Base-by-base conservation (phyloP, 2,888 invertebrate genomes). In the Folsomia manolachei region DNA sequence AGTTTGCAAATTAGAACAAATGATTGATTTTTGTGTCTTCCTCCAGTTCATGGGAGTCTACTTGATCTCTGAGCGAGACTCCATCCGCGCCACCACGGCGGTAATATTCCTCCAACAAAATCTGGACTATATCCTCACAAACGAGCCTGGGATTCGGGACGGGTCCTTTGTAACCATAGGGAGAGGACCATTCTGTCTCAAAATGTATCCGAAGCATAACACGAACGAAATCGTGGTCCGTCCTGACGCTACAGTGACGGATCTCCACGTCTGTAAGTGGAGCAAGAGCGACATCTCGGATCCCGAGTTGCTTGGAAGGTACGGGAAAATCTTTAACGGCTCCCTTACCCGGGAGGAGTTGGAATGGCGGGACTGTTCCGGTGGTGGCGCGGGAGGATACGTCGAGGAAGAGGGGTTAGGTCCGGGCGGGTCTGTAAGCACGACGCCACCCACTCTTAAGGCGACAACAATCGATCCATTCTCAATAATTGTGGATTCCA, bases 111-210 rank as follows among this genome's bases (percentile, higher is more conserved):
- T 14, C 2, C 53, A 26, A 11, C 23, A 67, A 11, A 24, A 56
- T 26, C 56, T 1, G 2, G 56, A 53, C 1, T 67, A 56, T 26
- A 67, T 26, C 2, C 19, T 24, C 1, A 23, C 52, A 14, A 11
- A 4, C 1, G 66, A 66, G 1, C 4, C 7, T 23, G 1, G 7
- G 19, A 23, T 66, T 23, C 19, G 2, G 11, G 51, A 39, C 2
- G 67, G 56, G 2, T 67, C 67, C n/a, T 67, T 67, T 23, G 56
- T 67, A 2, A 56, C 56, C 39, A 26, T 67, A 2, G 67, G 67
- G n/a, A 25, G 2, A 19, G 67, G 67, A 24, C 67, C 67, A 14
- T 67, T 67, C 19, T 67, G 67, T 52, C 53, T 67, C n/a, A 18
- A 24, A 2, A 27, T 67, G 4, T 19, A 56, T n/a, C n/a, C n/a